Evolutionary conservation across 2,888 invertebrate species (phyloP).

Genomic region (Leptopterna dolabrata): DNA sequence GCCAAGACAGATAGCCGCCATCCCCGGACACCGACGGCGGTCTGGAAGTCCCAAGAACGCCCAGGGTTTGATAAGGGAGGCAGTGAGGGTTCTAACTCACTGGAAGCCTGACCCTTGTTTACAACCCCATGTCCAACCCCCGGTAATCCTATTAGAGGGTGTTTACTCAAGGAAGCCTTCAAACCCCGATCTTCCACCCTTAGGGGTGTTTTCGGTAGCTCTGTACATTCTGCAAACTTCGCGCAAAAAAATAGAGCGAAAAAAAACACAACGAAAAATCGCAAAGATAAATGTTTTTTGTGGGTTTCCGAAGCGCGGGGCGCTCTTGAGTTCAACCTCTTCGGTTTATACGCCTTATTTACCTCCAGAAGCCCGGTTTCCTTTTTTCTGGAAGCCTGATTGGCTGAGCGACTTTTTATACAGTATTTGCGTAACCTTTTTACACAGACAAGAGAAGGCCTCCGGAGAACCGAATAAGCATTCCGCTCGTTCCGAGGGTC

Average conservation of each 20-base stretch:
- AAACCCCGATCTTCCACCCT: neutral
- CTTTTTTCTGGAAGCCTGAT: neutral
- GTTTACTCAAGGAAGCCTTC: conserved; percentile 31
- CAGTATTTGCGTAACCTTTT: neutral
- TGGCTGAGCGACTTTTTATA: neutral
- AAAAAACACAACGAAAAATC: neutral
- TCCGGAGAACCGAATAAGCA: neutral
- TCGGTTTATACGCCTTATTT: neutral
- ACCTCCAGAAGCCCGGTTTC: neutral
- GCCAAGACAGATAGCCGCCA: neutral
- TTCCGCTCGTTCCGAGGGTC: neutral
- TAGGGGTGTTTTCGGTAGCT: neutral
- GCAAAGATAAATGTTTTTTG: conserved; percentile 30
- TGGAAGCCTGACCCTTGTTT: conserved; percentile 7
- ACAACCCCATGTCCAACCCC: conserved; percentile 6
- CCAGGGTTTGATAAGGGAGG: no score
- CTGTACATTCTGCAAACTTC: neutral
- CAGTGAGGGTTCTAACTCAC: neutral
- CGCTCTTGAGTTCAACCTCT: neutral
- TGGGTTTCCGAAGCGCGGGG: neutral
- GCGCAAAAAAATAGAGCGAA: neutral
- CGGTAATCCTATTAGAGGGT: conserved; percentile 25
- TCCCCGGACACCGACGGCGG: neutral
- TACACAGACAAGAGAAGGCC: neutral
- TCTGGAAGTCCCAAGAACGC: neutral